phyloP scores from a whole-genome alignment of 2,888 invertebrate species.

The Stegophylla sp. region DNA sequence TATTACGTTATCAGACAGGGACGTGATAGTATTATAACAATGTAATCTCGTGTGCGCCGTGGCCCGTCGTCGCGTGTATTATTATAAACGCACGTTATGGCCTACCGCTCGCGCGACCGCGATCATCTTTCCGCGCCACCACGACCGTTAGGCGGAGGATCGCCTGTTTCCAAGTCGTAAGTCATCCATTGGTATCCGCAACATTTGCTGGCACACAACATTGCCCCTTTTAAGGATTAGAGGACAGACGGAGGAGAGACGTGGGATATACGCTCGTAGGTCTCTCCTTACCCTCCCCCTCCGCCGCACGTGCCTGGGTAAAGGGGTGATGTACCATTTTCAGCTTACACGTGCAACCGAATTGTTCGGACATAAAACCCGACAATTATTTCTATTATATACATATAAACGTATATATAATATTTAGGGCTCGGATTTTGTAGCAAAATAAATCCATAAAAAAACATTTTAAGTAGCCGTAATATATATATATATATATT shows the following conservation, averaged over 20 bases:
- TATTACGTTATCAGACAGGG: too few relatives aligned
- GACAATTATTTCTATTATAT: not conserved
- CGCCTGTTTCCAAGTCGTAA: slow-evolving; percentile 50
- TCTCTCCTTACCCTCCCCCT: not conserved
- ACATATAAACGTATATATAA: not conserved
- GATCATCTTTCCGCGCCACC: too few relatives aligned
- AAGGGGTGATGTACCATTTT: slow-evolving; percentile 33
- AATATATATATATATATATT: too few relatives aligned
- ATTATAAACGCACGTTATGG: too few relatives aligned
- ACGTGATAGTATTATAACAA: too few relatives aligned
- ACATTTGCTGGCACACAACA: slow-evolving; percentile 59
- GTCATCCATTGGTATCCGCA: slow-evolving; percentile 58
- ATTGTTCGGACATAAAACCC: slow-evolving; percentile 6
- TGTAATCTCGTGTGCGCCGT: too few relatives aligned
- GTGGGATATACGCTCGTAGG: not conserved
- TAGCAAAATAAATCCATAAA: too few relatives aligned
- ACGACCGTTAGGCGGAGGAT: slow-evolving; percentile 6
- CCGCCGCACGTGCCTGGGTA: not conserved
- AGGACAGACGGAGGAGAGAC: slow-evolving; percentile 18
- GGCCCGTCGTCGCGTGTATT: too few relatives aligned
- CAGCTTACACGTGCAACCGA: slow-evolving; percentile 7
- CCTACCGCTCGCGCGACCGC: too few relatives aligned
- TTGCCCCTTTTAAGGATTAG: slow-evolving; percentile 57
- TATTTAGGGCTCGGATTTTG: not conserved
- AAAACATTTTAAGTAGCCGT: too few relatives aligned